Evolutionary conservation across 2,113 vertebrate genomes (phyloP).

Genomic region (Potamarius usumacintae): DNA sequence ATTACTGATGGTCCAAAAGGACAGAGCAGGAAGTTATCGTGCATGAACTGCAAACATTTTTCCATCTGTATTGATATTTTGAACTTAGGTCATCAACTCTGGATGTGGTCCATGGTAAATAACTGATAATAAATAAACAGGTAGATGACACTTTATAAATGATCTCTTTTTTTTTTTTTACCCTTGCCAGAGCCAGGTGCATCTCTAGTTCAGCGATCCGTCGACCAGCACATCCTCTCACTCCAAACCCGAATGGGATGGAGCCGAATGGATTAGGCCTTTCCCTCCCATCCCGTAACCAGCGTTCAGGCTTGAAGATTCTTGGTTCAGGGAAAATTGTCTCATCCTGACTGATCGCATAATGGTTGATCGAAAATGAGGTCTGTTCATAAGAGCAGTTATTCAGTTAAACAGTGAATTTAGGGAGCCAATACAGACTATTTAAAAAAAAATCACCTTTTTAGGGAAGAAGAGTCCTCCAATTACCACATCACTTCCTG

Average conservation of each 20-base stretch:
- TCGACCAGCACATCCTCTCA: slow-evolving; percentile 73
- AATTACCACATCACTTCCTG: slow-evolving; percentile 59
- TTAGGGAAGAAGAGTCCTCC: slow-evolving; percentile 73
- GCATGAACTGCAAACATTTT: neutral
- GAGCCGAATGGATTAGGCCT: slow-evolving; percentile 71
- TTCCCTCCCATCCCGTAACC: slow-evolving; percentile 66
- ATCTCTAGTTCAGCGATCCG: slow-evolving; percentile 80
- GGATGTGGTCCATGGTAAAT: neutral
- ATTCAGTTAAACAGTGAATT: neutral
- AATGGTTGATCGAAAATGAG: slow-evolving; percentile 67
- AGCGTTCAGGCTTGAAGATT: slow-evolving; percentile 72
- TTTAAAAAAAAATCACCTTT: slow-evolving; percentile 56
- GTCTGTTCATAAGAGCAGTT: slow-evolving; percentile 64
- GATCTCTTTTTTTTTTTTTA: slow-evolving; percentile 45
- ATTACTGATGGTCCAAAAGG: neutral
- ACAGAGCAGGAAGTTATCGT: neutral
- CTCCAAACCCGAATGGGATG: slow-evolving; percentile 77
- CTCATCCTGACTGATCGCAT: slow-evolving; percentile 73
- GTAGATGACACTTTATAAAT: neutral
- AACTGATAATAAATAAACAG: neutral
- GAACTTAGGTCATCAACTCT: neutral
- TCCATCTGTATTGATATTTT: neutral
- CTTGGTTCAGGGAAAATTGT: slow-evolving; percentile 67
- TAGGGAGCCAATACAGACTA: neutral
- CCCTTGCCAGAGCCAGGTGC: slow-evolving; percentile 70